phyloP scores from a whole-genome alignment of 2,113 vertebrate species.

The Gorsachius goisagi region DNA sequence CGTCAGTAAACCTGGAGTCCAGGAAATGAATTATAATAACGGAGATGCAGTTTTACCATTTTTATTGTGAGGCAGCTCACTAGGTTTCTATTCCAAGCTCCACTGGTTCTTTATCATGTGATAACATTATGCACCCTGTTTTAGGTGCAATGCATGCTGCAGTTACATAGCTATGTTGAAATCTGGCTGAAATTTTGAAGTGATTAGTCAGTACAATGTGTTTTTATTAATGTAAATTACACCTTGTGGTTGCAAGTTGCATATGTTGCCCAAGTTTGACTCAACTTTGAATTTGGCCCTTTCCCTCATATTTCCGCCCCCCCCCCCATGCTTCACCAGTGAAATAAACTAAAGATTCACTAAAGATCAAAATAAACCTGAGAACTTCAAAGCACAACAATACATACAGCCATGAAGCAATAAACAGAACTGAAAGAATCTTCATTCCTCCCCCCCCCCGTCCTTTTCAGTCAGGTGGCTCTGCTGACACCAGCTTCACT shows the following conservation, averaged over 20 bases:
- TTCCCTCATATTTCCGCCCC: neutral
- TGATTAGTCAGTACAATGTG: neutral
- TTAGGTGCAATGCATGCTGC: neutral
- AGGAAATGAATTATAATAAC: neutral
- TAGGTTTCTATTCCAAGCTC: neutral
- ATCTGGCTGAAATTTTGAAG: neutral
- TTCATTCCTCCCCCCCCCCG: neutral
- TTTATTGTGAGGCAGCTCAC: neutral
- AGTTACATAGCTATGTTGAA: neutral
- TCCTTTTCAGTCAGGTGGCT: neutral
- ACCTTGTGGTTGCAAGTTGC: neutral
- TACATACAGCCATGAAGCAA: neutral
- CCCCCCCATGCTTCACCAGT: neutral
- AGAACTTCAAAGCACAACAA: neutral
- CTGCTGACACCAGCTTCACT: neutral
- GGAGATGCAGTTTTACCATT: neutral
- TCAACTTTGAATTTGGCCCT: neutral
- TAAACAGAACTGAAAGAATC: neutral
- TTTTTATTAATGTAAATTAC: neutral
- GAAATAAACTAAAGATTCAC: neutral
- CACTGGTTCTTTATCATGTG: neutral
- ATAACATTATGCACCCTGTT: neutral
- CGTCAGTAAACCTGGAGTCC: neutral
- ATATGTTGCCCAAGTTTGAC: neutral
- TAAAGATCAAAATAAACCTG: neutral